Evolutionary conservation across 2,888 invertebrate species (phyloP).

Genomic region (Tachystola acroxantha): DNA sequence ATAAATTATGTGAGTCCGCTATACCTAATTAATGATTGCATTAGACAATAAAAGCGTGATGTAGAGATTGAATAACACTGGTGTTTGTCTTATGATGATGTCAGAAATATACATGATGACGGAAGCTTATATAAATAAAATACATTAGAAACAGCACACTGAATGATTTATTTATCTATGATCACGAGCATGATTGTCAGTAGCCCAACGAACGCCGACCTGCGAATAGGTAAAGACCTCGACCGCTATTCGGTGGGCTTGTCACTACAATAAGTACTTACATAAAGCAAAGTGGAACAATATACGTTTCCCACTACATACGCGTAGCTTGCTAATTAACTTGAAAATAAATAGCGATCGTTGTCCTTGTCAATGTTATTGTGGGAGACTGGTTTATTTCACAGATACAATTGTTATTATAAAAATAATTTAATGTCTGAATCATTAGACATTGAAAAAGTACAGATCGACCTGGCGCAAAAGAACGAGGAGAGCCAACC

Average conservation of each 20-base stretch:
- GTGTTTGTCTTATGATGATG: slow-evolving; percentile 40
- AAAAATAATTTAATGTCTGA: too few relatives aligned
- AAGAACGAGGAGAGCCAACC: too few relatives aligned
- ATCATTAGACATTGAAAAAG: too few relatives aligned
- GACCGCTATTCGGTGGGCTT: slow-evolving; percentile 54
- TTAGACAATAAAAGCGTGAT: slow-evolving; percentile 5
- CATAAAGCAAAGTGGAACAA: slow-evolving; percentile 12
- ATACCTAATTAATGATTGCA: slow-evolving; percentile 5
- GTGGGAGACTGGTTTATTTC: background rate
- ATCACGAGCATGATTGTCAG: too few relatives aligned
- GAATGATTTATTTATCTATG: too few relatives aligned
- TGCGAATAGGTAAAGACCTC: slow-evolving; percentile 55
- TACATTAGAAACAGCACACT: slow-evolving; percentile 13
- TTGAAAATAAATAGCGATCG: slow-evolving; percentile 4
- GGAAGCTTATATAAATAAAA: slow-evolving; percentile 28
- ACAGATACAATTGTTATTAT: too few relatives aligned
- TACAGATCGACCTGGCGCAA: too few relatives aligned
- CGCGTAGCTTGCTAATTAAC: slow-evolving; percentile 7
- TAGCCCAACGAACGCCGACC: too few relatives aligned
- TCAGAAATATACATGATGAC: slow-evolving; percentile 39
- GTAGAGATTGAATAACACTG: slow-evolving; percentile 5
- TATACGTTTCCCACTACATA: slow-evolving; percentile 7
- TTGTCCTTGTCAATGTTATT: slow-evolving; percentile 7
- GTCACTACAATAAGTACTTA: slow-evolving; percentile 32
- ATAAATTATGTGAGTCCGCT: too few relatives aligned